Percentiles rank a stretch among this genome's conserved stretches.
phyloP scores from a whole-genome alignment of 2,113 vertebrate species.

The Otis tarda region DNA sequence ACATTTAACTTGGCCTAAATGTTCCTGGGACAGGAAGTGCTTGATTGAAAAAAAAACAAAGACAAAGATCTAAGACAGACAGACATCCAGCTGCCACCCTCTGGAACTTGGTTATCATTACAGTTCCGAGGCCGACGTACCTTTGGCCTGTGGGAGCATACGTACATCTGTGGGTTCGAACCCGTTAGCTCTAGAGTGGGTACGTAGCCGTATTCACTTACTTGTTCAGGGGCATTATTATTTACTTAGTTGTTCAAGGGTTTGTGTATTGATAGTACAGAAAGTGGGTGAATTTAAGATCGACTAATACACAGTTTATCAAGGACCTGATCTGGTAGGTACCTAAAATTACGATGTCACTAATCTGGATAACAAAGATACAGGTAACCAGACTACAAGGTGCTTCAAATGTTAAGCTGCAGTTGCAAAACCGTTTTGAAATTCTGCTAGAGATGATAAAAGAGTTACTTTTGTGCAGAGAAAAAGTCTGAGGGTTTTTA shows the following conservation, averaged over 20 bases:
- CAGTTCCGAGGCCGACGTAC: background rate
- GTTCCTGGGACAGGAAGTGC: background rate
- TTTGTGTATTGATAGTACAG: background rate
- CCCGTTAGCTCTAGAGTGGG: background rate
- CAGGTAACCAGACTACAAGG: background rate
- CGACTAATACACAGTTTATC: background rate
- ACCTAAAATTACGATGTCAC: background rate
- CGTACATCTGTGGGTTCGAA: accelerated
- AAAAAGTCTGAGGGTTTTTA: background rate
- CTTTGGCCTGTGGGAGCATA: background rate
- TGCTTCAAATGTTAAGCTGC: background rate
- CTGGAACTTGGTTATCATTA: background rate
- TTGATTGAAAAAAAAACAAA: background rate
- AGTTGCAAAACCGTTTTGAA: background rate
- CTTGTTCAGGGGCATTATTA: background rate
- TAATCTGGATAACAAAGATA: background rate
- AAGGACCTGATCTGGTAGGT: background rate
- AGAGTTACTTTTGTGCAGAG: background rate
- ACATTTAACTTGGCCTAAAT: background rate
- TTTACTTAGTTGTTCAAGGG: background rate
- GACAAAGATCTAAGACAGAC: background rate
- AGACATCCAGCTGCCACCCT: slow-evolving; percentile 26
- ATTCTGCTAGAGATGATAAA: background rate
- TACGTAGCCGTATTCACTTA: background rate
- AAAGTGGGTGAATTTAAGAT: background rate